These are phyloP conservation scores for Lagocephalus sceleratus DNA, from an alignment of 2,797 vertebrate genomes.

Conservation along the genomic window DNA sequence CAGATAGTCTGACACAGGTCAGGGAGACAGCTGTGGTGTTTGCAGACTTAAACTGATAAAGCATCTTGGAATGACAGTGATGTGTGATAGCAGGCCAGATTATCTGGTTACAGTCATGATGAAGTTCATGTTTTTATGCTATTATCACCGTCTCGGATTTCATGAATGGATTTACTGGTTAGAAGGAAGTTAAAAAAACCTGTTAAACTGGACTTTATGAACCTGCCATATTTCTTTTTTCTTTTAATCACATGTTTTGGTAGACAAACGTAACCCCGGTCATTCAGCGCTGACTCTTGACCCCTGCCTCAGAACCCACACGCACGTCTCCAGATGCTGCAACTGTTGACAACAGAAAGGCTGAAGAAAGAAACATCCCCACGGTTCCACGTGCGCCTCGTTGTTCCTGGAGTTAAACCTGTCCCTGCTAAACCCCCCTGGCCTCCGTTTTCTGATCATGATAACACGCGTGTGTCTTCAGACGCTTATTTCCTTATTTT, in stretches of 20 bases:
- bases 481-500: conserved; percentile 3
- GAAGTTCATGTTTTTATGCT: conserved; percentile 34
- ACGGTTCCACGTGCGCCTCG: conserved; percentile 4
- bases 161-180: neutral
- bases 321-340: conserved; percentile 38
- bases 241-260: neutral
- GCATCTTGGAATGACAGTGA: conserved; percentile 40
- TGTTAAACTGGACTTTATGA: conserved; percentile 2
- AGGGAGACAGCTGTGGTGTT: conserved; percentile 59
- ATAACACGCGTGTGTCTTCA: conserved; percentile 19
- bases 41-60: conserved; percentile 49
- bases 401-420: conserved; percentile 23
- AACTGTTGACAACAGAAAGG: conserved; percentile 36
- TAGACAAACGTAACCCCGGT: conserved; percentile 24
- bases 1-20: conserved; percentile 57
- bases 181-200: too few species aligned
- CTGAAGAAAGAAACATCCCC: conserved; percentile 27
- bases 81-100: conserved; percentile 32
- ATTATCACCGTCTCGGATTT: neutral
- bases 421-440: conserved; percentile 20
- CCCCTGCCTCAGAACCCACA: conserved; percentile 48
- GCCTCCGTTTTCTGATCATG: conserved; percentile 32
- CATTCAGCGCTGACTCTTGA: conserved; percentile 48
- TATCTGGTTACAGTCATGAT: conserved; percentile 46
- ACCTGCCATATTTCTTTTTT: conserved; percentile 6